A percentile compares a stretch with the other conserved stretches of the same genome.
These are phyloP conservation scores for Sympetrum striolatum DNA, from an alignment of 2,888 invertebrate species.

Conservation along the genomic window DNA sequence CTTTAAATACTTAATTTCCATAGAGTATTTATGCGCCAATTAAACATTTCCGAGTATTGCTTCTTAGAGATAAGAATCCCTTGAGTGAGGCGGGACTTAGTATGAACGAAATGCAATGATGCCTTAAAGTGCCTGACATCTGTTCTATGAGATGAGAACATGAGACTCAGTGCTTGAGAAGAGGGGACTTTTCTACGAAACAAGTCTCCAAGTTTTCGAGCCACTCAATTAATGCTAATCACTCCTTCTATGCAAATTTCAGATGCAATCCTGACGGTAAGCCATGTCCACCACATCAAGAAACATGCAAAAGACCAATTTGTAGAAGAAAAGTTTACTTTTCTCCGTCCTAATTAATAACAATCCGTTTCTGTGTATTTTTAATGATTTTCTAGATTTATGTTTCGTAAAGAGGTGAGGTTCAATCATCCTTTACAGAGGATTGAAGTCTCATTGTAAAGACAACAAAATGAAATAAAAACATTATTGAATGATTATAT, in stretches of 20 bases:
- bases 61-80: neutral
- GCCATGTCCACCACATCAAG: neutral
- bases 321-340: neutral
- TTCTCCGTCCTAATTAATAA: no score
- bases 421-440: no score
- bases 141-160: neutral
- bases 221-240: neutral
- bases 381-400: no score
- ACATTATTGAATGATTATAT: no score
- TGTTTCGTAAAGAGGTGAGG: no score
- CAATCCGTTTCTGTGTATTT: no score
- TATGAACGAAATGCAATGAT: neutral
- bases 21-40: no score
- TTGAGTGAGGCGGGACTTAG: neutral
- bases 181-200: neutral
- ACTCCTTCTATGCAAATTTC: neutral
- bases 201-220: neutral
- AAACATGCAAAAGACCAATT: neutral
- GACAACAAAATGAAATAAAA: no score
- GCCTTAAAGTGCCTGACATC: neutral
- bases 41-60: neutral
- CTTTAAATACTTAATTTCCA: no score
- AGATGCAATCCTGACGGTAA: neutral
- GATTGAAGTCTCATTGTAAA: no score
- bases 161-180: neutral